Evolutionary conservation across 2,113 vertebrate genomes (phyloP).

Genomic region (Dasyornis broadbenti): DNA sequence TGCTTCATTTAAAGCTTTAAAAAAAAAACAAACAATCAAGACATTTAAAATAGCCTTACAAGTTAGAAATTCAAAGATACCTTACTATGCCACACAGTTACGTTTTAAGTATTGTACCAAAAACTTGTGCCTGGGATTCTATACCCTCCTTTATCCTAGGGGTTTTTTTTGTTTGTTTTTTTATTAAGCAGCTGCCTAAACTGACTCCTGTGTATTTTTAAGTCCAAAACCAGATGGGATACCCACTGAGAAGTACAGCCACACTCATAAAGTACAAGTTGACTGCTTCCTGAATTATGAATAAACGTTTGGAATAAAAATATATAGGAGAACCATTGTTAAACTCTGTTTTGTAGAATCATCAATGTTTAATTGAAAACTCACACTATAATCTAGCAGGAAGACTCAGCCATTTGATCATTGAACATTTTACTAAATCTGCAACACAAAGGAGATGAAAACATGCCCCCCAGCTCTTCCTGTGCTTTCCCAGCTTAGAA

Average conservation of each 20-base stretch:
- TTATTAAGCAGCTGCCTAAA: neutral
- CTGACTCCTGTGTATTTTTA: neutral
- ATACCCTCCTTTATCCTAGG: neutral
- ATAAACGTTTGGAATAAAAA: neutral
- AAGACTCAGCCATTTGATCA: neutral
- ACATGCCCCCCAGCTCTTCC: neutral
- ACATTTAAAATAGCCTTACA: neutral
- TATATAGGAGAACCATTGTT: neutral
- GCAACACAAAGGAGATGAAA: neutral
- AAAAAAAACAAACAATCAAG: neutral
- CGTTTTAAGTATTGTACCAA: neutral
- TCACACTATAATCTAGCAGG: neutral
- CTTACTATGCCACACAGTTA: neutral
- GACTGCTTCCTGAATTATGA: neutral
- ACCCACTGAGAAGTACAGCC: neutral
- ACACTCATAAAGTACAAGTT: neutral
- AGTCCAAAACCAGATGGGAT: neutral
- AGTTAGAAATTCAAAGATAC: neutral
- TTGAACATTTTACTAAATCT: neutral
- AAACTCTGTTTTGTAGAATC: neutral
- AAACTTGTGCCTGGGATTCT: neutral
- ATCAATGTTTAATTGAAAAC: neutral
- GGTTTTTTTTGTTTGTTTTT: neutral
- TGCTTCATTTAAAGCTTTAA: neutral
- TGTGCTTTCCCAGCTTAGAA: neutral